A percentile compares a stretch with the other conserved stretches of the same genome.
These are phyloP conservation scores for Pedionomus torquatus DNA, from an alignment of 2,113 vertebrate genomes.

Conservation along the genomic window DNA sequence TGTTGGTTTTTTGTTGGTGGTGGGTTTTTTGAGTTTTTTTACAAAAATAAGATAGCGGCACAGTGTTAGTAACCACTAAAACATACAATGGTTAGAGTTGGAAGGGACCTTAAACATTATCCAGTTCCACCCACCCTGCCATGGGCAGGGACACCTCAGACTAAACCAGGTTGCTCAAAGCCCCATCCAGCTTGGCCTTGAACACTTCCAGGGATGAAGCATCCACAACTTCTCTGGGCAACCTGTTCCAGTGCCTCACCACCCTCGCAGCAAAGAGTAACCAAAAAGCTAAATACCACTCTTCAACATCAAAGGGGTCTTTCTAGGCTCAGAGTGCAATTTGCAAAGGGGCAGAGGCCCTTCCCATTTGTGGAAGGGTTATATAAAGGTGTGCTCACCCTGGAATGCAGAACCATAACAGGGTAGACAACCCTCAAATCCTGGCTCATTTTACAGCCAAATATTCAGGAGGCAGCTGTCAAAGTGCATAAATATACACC, in stretches of 20 bases:
- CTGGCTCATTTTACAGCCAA: background rate
- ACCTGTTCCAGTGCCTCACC: no score
- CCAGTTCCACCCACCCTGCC: no score
- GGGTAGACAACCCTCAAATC: background rate
- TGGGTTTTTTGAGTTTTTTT: background rate
- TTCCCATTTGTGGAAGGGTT: background rate
- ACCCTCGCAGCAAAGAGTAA: background rate
- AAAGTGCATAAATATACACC: accelerated
- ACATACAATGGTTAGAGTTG: no score
- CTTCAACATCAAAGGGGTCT: background rate
- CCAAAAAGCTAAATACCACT: accelerated
- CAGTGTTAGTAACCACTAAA: accelerated
- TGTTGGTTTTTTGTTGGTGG: no score
- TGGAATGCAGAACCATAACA: background rate
- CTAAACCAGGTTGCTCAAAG: no score
- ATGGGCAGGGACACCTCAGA: no score
- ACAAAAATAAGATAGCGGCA: background rate
- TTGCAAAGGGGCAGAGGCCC: background rate
- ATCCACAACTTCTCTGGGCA: no score
- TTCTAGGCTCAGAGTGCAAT: background rate
- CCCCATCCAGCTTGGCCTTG: no score
- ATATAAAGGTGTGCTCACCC: accelerated
- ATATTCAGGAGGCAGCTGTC: background rate
- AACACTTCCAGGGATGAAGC: no score
- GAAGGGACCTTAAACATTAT: no score